Percentiles rank a stretch among this genome's conserved stretches.
Evolutionary conservation across 2,888 invertebrate species (phyloP).

Genomic region (Sympetrum striolatum): DNA sequence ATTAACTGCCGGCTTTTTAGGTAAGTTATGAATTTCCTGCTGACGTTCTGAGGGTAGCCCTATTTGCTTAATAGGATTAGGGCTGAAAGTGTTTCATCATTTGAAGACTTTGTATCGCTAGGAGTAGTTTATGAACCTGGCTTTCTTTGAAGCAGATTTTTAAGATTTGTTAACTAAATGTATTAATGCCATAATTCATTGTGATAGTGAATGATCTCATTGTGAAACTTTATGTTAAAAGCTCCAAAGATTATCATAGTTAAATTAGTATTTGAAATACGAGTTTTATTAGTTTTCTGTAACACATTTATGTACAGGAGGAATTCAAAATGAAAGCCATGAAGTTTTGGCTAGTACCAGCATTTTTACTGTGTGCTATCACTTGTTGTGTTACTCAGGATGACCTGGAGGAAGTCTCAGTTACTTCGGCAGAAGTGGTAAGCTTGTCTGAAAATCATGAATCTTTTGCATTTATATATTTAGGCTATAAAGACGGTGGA

Average conservation of each 20-base stretch:
- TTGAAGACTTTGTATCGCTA: background rate
- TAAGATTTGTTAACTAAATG: too few relatives aligned
- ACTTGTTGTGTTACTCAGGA: constrained; percentile 44
- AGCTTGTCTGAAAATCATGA: background rate
- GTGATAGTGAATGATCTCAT: background rate
- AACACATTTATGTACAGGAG: background rate
- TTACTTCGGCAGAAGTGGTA: constrained; percentile 44
- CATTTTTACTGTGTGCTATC: background rate
- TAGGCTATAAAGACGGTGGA: too few relatives aligned
- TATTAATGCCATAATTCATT: background rate
- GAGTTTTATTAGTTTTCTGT: background rate
- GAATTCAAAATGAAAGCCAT: background rate
- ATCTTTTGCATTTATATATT: background rate
- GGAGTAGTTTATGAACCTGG: background rate
- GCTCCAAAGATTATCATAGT: background rate
- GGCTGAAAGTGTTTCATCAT: constrained; percentile 22
- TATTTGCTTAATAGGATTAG: constrained; percentile 23
- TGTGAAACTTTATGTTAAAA: background rate
- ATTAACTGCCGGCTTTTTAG: constrained; percentile 21
- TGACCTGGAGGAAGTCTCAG: constrained; percentile 44
- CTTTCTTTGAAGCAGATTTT: background rate
- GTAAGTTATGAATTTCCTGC: constrained; percentile 33
- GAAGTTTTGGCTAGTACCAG: background rate
- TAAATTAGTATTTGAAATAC: background rate
- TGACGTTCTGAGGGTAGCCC: constrained; percentile 8